phyloP scores from a whole-genome alignment of 2,888 invertebrate genomes.

The Noctua fimbriata region DNA sequence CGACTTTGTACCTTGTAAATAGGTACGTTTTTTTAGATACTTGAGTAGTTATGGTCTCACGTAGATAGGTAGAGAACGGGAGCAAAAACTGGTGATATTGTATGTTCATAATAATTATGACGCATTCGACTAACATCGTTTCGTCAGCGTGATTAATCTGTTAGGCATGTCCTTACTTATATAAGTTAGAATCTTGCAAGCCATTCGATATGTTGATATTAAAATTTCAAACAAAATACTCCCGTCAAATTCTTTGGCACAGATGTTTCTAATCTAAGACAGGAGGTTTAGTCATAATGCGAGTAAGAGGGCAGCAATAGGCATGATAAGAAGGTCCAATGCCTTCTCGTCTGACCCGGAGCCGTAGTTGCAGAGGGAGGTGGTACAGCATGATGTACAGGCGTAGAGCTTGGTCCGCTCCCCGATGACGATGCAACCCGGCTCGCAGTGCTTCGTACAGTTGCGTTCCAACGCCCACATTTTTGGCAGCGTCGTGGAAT shows the following conservation, averaged over 20 bases:
- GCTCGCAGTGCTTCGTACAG: slow-evolving; percentile 95
- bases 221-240: slow-evolving; percentile 17
- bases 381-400: slow-evolving; percentile 96
- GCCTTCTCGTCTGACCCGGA: slow-evolving; percentile 82
- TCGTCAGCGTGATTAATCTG: slow-evolving; percentile 1
- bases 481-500: slow-evolving; percentile 92
- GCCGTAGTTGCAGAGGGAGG: slow-evolving; percentile 94
- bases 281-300: slow-evolving; percentile 60
- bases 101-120: slow-evolving; percentile 2
- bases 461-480: slow-evolving; percentile 96
- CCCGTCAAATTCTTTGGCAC: slow-evolving; percentile 46
- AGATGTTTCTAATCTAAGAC: slow-evolving; percentile 39
- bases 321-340: slow-evolving; percentile 44
- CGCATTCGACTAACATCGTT: not conserved
- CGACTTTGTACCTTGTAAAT: not conserved
- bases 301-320: slow-evolving; percentile 39
- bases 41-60: not conserved
- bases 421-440: slow-evolving; percentile 97
- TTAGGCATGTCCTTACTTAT: not conserved
- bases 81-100: slow-evolving; percentile 8
- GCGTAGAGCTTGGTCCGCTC: slow-evolving; percentile 96
- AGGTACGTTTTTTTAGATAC: not conserved
- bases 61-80: slow-evolving; percentile 9
- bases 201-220: slow-evolving; percentile 37
- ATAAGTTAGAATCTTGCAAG: not conserved